Conservation (phyloP, 2,888 invertebrate species). For the Baccha elongata region DNA sequence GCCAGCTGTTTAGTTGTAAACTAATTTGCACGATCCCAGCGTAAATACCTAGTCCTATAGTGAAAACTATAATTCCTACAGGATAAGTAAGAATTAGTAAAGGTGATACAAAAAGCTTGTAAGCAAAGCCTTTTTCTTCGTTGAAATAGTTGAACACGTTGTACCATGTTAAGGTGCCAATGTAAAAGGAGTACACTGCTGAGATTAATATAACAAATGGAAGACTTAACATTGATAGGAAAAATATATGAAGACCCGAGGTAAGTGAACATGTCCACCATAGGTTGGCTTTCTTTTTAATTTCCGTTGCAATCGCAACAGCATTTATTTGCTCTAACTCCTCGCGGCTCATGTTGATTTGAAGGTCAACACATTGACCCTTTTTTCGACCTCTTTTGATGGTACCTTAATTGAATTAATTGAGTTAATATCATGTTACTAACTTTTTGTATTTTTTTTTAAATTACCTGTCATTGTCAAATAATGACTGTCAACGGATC, state of each 20-base stretch:
- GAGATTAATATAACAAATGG: conserved; percentile 87
- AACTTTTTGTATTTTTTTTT: not conserved
- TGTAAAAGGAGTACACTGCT: conserved; percentile 87
- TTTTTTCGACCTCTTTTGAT: conserved; percentile 89
- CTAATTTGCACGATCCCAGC: conserved; percentile 88
- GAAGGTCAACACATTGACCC: conserved; percentile 88
- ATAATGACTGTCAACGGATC: conserved; percentile 84
- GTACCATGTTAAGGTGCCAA: conserved; percentile 90
- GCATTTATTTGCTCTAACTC: conserved; percentile 88
- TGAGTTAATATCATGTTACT: not conserved
- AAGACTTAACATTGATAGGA: conserved; percentile 86
- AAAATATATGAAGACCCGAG: conserved; percentile 86
- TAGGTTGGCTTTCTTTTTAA: conserved; percentile 84
- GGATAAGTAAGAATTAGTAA: conserved; percentile 88
- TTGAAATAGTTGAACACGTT: conserved; percentile 88
- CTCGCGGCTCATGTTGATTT: conserved; percentile 88
- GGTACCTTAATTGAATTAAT: conserved; percentile 83
- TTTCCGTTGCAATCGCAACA: conserved; percentile 84
- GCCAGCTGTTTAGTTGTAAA: conserved; percentile 87
- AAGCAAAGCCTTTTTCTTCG: conserved; percentile 86
- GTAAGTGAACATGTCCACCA: conserved; percentile 84
- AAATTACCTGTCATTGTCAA: conserved; percentile 85
- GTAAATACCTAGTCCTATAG: conserved; percentile 86
- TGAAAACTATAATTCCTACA: conserved; percentile 86
- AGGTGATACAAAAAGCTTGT: conserved; percentile 86